Evolutionary conservation across 2,113 vertebrate genomes (phyloP), one percentile per base, ranked within the genome.

Genomic region (Oenanthe oenanthe): DNA sequence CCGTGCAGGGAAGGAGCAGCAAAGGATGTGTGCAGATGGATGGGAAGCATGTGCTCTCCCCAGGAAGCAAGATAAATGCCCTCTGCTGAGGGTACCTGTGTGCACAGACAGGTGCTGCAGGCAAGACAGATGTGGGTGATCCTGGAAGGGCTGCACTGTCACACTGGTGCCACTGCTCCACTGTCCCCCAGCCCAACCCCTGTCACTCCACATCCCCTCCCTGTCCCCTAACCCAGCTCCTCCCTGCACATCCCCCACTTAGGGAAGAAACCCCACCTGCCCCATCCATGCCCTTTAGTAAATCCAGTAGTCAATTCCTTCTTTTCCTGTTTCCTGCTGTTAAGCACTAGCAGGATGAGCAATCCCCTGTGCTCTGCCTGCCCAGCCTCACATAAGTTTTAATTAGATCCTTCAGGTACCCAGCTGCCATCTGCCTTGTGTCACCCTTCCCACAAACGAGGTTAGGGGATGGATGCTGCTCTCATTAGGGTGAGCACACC

Each of bases 351-450:
- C 63, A 72, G 87, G 62, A 78, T 83, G 92, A 95, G 94, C 96
- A 94, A 95, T 82, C 62, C 88, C 67, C 89, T 62, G 43, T 9
- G 57, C 83, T 88, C 40, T 2, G 47, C 87, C 83, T 80, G 76
- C 86, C 50, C 47, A 25, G 79, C 79, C 78, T 85, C 3, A 0
- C 2, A 5, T 3, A 38, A 0, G 1, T 90, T 89, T 89, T 97
- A 97, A 97, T 97, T 91, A 95, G 86, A 96, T 95, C 84, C 93
- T 87, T 92, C 72, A 95, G 94, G 95, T 95, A 85, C 73, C 31
- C 79, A 83, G 94, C 80, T 32, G 11, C 7, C 85, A 87, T 97
- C 96, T 97, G 96, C 95, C 96, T 97, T 95, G 94, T 85, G 88
- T 97, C 96, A 96, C 24, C 96, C 96, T 88, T 82, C 90, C n/a